phyloP scores from a whole-genome alignment of 2,797 vertebrate genomes.

The Sebastes nivosus region DNA sequence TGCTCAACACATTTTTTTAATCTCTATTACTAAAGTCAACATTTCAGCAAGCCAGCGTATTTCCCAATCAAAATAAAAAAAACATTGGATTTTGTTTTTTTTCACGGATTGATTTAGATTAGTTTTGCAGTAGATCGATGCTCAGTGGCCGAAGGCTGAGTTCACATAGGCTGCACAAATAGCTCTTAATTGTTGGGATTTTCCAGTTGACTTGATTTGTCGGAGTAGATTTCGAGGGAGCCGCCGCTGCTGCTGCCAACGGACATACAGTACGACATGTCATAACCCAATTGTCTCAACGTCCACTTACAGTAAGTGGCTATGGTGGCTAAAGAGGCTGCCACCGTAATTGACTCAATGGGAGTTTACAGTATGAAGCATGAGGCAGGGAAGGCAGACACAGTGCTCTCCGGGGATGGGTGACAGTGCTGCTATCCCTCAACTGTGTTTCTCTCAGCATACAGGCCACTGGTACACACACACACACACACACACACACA shows the following conservation, averaged over 20 bases:
- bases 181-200: conserved; percentile 71
- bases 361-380: conserved; percentile 74
- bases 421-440: conserved; percentile 64
- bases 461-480: conserved; percentile 24
- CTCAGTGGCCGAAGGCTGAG: conserved; percentile 32
- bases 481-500: neutral
- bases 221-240: conserved; percentile 39
- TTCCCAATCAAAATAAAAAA: conserved; percentile 60
- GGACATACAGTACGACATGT: conserved; percentile 66
- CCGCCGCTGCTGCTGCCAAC: conserved; percentile 24
- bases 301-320: conserved; percentile 78
- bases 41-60: conserved; percentile 51
- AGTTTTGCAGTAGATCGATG: conserved; percentile 53
- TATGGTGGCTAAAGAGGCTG: conserved; percentile 68
- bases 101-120: conserved; percentile 51
- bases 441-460: conserved; percentile 29
- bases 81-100: conserved; percentile 35
- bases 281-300: conserved; percentile 77
- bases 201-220: conserved; percentile 71
- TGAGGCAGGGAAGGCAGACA: conserved; percentile 44
- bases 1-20: conserved; percentile 66
- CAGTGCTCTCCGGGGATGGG: conserved; percentile 61
- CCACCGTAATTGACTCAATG: conserved; percentile 74
- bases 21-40: conserved; percentile 59
- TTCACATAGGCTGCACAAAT: conserved; percentile 55